Evolutionary conservation across 2,888 invertebrate genomes (phyloP).

Genomic region (Selenia dentaria): DNA sequence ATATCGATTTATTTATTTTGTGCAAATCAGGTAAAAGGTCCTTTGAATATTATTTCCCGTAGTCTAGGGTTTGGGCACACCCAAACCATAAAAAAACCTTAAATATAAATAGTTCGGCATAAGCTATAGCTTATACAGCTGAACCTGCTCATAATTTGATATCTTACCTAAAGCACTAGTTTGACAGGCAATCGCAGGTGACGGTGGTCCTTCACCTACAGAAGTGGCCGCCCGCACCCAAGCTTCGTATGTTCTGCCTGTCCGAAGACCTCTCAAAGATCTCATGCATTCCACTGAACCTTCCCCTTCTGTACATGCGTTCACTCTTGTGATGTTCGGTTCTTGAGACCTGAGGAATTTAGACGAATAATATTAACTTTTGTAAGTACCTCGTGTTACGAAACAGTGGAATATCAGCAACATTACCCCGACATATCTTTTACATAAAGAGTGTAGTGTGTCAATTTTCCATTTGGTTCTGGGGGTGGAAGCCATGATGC

Average conservation of each 20-base stretch:
- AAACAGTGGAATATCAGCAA: not conserved
- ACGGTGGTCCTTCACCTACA: conserved; percentile 87
- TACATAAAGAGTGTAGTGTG: conserved; percentile 91
- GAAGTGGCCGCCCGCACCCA: conserved; percentile 93
- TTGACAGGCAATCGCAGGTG: conserved; percentile 72
- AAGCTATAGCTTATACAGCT: no score
- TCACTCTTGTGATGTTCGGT: conserved; percentile 68
- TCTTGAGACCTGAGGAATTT: conserved; percentile 63
- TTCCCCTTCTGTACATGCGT: conserved; percentile 66
- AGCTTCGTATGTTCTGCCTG: conserved; percentile 92
- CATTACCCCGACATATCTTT: conserved; percentile 87
- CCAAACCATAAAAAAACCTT: no score
- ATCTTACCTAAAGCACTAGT: conserved; percentile 74
- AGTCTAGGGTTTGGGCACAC: no score
- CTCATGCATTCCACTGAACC: conserved; percentile 78
- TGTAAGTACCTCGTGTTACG: no score
- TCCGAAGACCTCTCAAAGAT: conserved; percentile 87
- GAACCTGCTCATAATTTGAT: no score
- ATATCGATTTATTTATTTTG: no score
- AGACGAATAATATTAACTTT: not conserved
- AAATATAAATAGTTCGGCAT: no score
- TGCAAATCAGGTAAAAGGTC: no score
- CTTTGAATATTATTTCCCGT: no score
- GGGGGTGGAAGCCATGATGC: conserved; percentile 94
- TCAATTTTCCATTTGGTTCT: conserved; percentile 92